Percentiles rank a stretch among this genome's conserved stretches.
Evolutionary conservation across 2,113 vertebrate genomes (phyloP).

Genomic region (Lates calcarifer): DNA sequence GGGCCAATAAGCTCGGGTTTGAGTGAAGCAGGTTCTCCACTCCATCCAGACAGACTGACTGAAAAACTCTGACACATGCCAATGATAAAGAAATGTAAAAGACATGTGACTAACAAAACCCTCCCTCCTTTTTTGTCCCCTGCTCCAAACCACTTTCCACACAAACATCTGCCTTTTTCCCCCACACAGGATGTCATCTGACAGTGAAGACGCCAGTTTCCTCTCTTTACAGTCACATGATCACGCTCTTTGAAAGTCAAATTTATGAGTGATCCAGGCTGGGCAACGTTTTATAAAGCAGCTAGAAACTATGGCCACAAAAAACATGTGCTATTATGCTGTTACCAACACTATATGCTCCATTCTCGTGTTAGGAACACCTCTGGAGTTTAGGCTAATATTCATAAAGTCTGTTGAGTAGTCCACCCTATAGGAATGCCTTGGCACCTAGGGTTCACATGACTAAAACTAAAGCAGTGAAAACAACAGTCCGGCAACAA

Average conservation of each 20-base stretch:
- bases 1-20: neutral
- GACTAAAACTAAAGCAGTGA: neutral
- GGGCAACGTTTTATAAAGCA: neutral
- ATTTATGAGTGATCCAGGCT: neutral
- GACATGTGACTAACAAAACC: conserved; percentile 51
- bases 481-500: too few relatives aligned
- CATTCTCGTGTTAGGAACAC: neutral
- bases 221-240: conserved; percentile 59
- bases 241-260: conserved; percentile 1
- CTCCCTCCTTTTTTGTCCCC: conserved; percentile 51
- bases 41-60: conserved; percentile 19
- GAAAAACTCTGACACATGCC: neutral
- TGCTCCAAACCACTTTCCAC: conserved; percentile 53
- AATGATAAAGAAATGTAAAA: neutral
- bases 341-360: neutral
- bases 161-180: conserved; percentile 34
- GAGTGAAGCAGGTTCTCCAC: neutral
- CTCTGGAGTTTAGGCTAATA: neutral
- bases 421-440: too few relatives aligned
- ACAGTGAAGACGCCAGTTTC: conserved; percentile 55
- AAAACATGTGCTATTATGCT: too few relatives aligned
- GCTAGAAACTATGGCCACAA: neutral
- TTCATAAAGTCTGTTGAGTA: neutral
- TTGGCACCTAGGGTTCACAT: neutral
- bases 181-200: conserved; percentile 57